phyloP scores from a whole-genome alignment of 2,888 invertebrate species.

The Lasioglossum morio region DNA sequence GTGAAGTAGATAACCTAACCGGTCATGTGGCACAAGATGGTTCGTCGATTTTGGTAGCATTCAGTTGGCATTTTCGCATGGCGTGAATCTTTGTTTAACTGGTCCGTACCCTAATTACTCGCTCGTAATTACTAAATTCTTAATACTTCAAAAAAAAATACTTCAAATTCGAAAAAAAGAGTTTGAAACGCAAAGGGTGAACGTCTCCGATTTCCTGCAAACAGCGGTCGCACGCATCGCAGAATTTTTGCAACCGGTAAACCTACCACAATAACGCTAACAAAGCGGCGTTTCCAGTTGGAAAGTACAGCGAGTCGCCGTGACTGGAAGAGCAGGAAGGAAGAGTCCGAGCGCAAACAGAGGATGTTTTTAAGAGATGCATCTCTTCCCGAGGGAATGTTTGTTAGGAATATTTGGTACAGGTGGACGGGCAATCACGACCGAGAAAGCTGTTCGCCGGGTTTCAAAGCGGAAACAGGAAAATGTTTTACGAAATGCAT shows the following conservation, averaged over 20 bases:
- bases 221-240: not conserved
- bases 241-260: not conserved
- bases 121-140: too few species aligned
- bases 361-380: conserved; percentile 10
- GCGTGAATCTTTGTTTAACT: too few species aligned
- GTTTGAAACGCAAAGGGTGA: not conserved
- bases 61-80: too few species aligned
- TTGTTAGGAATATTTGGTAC: conserved; percentile 2
- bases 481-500: conserved; percentile 20
- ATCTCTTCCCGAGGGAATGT: not conserved
- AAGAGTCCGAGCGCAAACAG: not conserved
- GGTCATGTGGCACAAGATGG: too few species aligned
- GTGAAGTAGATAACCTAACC: too few species aligned
- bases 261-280: not conserved
- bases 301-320: too few species aligned
- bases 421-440: conserved; percentile 7
- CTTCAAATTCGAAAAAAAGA: not conserved
- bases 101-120: too few species aligned
- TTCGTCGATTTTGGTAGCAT: too few species aligned
- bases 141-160: too few species aligned
- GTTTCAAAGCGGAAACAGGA: conserved; percentile 6
- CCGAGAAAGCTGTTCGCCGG: not conserved
- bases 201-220: not conserved
- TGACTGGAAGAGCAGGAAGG: not conserved
- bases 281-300: not conserved